These are phyloP conservation scores for Arenaria interpres DNA, from an alignment of 2,113 vertebrate species.

Conservation along the genomic window DNA sequence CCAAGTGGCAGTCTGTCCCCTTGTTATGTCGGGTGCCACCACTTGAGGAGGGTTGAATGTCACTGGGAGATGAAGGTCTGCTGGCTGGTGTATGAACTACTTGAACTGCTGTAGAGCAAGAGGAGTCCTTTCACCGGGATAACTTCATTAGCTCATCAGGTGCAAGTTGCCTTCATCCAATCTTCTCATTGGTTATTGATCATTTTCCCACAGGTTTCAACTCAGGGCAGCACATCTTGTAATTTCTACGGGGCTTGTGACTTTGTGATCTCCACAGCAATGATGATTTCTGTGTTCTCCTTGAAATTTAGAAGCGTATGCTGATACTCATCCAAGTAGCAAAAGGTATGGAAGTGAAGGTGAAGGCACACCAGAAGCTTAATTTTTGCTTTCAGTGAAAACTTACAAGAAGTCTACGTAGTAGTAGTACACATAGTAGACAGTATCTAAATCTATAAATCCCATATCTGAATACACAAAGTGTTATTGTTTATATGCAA, in stretches of 20 bases:
- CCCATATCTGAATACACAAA: background rate
- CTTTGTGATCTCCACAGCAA: background rate
- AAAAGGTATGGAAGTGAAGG: background rate
- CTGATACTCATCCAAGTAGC: background rate
- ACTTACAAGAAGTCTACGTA: background rate
- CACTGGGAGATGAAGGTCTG: background rate
- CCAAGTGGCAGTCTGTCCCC: background rate
- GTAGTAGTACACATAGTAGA: too few relatives aligned
- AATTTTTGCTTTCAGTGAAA: background rate
- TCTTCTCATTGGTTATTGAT: background rate
- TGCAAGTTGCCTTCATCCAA: background rate
- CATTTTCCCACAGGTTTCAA: background rate
- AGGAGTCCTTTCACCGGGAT: background rate
- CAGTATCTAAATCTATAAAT: background rate
- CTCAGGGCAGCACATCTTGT: background rate
- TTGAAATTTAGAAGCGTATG: background rate
- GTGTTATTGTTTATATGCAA: background rate
- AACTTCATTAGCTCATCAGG: background rate
- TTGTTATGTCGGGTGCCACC: background rate
- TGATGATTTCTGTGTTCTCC: background rate
- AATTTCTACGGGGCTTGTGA: background rate
- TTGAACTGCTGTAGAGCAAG: background rate
- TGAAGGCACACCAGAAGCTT: background rate
- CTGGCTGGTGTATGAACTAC: background rate
- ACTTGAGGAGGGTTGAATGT: background rate